A percentile compares a stretch with the other conserved stretches of the same genome.
phyloP scores from a whole-genome alignment of 1,140 invertebrate genomes.

The Temnothorax nylanderi region DNA sequence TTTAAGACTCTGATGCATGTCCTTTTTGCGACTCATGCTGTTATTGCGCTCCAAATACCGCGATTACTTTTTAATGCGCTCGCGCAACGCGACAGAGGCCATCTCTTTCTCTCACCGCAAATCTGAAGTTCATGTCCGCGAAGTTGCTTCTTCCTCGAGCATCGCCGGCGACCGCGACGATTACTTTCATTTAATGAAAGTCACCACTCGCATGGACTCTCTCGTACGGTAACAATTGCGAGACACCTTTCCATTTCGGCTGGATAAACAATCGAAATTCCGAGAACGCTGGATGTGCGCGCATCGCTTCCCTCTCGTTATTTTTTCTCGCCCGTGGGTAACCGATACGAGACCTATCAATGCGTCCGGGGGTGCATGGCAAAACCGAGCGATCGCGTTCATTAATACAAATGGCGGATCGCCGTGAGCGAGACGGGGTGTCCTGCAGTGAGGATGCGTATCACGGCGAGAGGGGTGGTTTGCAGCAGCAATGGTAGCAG shows the following conservation, averaged over 20 bases:
- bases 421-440: slow-evolving; percentile 56
- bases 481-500: slow-evolving; percentile 33
- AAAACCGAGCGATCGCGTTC: slow-evolving; percentile 75
- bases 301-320: slow-evolving; percentile 40
- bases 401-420: slow-evolving; percentile 78
- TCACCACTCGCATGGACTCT: slow-evolving; percentile 14
- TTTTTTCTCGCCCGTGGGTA: slow-evolving; percentile 25
- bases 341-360: slow-evolving; percentile 55
- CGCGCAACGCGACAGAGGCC: background rate
- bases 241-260: slow-evolving; percentile 48
- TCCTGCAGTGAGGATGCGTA: slow-evolving; percentile 15
- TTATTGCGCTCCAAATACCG: background rate
- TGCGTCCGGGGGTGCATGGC: slow-evolving; percentile 46
- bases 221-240: slow-evolving; percentile 1
- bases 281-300: background rate
- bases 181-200: slow-evolving; percentile 44
- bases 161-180: background rate
- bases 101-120: slow-evolving; percentile 5
- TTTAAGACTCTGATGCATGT: background rate
- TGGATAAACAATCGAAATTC: slow-evolving; percentile 55
- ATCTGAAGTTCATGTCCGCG: background rate
- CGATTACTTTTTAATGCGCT: slow-evolving; percentile 12
- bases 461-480: slow-evolving; percentile 21
- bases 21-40: background rate
- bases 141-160: background rate